A percentile compares a stretch with the other conserved stretches of the same genome.
Evolutionary conservation across 2,888 invertebrate genomes (phyloP).

Genomic region (Tetropium fuscum): DNA sequence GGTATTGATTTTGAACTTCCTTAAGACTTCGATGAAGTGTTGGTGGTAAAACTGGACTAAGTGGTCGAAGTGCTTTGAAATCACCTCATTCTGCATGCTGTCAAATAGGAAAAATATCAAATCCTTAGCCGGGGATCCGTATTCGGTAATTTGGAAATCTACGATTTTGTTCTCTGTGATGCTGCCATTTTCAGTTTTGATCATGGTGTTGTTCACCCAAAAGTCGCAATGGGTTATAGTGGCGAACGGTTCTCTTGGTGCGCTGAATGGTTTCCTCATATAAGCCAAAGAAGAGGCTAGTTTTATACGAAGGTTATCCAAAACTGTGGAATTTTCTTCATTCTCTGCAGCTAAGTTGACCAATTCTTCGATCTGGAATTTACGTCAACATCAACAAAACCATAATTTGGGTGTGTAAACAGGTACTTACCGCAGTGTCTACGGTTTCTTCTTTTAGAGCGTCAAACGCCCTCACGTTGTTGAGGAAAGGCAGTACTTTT

Average conservation of each 20-base stretch:
- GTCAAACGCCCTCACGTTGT: conserved; percentile 24
- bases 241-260: conserved; percentile 64
- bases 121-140: conserved; percentile 67
- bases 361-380: conserved; percentile 29
- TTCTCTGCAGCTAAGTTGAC: conserved; percentile 25
- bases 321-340: too few species aligned
- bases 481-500: conserved; percentile 58
- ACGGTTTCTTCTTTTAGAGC: conserved; percentile 28
- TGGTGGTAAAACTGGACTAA: conserved; percentile 67
- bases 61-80: conserved; percentile 62
- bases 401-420: too few species aligned
- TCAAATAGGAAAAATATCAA: conserved; percentile 68
- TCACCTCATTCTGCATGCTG: conserved; percentile 63
- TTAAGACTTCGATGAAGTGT: conserved; percentile 61
- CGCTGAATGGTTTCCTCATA: too few species aligned
- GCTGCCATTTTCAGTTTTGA: conserved; percentile 58
- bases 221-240: conserved; percentile 69
- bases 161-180: conserved; percentile 63
- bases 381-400: not conserved
- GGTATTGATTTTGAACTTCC: conserved; percentile 49
- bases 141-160: conserved; percentile 70
- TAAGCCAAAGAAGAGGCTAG: too few species aligned
- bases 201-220: conserved; percentile 72
- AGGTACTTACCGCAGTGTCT: conserved; percentile 28
- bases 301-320: too few species aligned